These are phyloP conservation scores for Hermatobates lingyangjiaoensis DNA, from an alignment of 1,140 invertebrate species.

Conservation along the genomic window DNA sequence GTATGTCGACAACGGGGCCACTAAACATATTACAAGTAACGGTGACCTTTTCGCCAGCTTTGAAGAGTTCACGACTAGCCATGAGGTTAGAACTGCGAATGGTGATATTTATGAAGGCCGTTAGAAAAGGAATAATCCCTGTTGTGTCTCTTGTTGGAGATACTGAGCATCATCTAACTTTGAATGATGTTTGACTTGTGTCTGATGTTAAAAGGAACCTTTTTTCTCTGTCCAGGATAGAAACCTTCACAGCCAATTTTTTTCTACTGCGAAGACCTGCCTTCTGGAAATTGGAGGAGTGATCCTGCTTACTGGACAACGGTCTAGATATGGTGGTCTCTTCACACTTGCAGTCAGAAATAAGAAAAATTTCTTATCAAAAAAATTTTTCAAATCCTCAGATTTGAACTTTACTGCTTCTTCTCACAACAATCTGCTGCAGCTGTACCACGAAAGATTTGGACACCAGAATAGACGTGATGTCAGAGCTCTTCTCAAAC, in stretches of 20 bases:
- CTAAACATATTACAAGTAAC: slow-evolving; percentile 18
- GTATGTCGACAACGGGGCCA: slow-evolving; percentile 22
- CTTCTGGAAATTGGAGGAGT: too few relatives aligned
- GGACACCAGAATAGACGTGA: slow-evolving; percentile 20
- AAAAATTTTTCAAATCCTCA: too few relatives aligned
- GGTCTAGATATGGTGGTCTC: too few relatives aligned
- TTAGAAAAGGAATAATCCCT: slow-evolving; percentile 17
- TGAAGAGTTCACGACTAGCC: slow-evolving; percentile 11
- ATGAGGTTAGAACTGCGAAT: slow-evolving; percentile 16
- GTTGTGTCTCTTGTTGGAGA: slow-evolving; percentile 13
- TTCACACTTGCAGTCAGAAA: too few relatives aligned
- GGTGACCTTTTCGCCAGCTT: slow-evolving; percentile 16
- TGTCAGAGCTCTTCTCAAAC: slow-evolving; percentile 15
- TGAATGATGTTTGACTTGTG: slow-evolving; percentile 20
- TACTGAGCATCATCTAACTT: slow-evolving; percentile 10
- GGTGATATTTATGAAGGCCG: slow-evolving; percentile 16
- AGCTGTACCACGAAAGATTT: slow-evolving; percentile 19
- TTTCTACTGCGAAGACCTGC: too few relatives aligned
- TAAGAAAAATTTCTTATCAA: too few relatives aligned
- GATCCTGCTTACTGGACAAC: too few relatives aligned
- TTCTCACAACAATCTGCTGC: slow-evolving; percentile 11
- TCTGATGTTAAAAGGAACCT: too few relatives aligned
- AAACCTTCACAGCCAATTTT: too few relatives aligned
- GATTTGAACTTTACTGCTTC: too few relatives aligned
- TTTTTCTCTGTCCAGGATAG: too few relatives aligned